A percentile compares a stretch with the other conserved stretches of the same genome.
Conservation (phyloP, 2,888 invertebrate genomes). For the Sinohyriopsis cumingii region DNA sequence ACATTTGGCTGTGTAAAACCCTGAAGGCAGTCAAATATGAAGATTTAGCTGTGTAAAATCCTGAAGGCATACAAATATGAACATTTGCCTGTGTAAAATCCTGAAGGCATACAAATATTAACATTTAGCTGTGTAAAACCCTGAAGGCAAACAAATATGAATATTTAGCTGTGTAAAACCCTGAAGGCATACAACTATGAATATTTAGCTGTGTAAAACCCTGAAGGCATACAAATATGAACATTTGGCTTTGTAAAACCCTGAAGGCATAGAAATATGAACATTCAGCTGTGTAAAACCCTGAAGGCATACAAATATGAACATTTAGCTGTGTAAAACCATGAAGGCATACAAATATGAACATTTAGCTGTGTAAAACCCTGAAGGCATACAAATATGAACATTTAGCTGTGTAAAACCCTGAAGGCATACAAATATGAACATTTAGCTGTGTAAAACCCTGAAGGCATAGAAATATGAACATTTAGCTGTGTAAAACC, state of each 20-base stretch:
- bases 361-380: slow-evolving; percentile 91
- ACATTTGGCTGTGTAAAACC: slow-evolving; percentile 91
- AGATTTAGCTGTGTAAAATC: slow-evolving; percentile 92
- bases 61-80: slow-evolving; percentile 71
- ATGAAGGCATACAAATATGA: slow-evolving; percentile 71
- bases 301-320: slow-evolving; percentile 48
- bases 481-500: slow-evolving; percentile 91
- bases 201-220: slow-evolving; percentile 90
- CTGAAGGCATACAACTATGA: slow-evolving; percentile 48
- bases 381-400: slow-evolving; percentile 49
- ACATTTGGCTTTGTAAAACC: slow-evolving; percentile 91
- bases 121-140: slow-evolving; percentile 94
- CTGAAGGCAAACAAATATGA: slow-evolving; percentile 49
- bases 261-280: slow-evolving; percentile 49
- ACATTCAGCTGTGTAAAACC: slow-evolving; percentile 91
- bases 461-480: slow-evolving; percentile 71
- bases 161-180: slow-evolving; percentile 91
- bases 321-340: slow-evolving; percentile 90
- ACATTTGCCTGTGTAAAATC: slow-evolving; percentile 90
- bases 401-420: slow-evolving; percentile 91
- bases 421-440: slow-evolving; percentile 48
- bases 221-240: slow-evolving; percentile 71
- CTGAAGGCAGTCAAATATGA: slow-evolving; percentile 48
- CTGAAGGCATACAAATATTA: slow-evolving; percentile 73
- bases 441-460: slow-evolving; percentile 90